These are phyloP conservation scores for Automeris io DNA, from an alignment of 2,888 invertebrate genomes.

Conservation along the genomic window DNA sequence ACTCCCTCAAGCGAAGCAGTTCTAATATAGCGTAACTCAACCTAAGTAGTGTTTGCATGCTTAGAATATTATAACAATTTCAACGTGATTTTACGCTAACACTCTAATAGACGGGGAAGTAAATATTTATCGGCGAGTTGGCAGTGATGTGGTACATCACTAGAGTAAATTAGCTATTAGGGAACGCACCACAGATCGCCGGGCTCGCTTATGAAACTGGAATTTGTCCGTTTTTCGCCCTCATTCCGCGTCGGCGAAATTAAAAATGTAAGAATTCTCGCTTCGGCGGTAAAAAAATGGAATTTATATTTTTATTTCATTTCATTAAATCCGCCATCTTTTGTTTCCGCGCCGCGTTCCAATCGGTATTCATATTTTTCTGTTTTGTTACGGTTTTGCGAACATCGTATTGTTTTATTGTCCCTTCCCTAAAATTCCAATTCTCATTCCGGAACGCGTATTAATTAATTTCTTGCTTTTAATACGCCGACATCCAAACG, in stretches of 20 bases:
- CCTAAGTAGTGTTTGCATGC: no score
- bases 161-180: not conserved
- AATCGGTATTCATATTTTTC: slow-evolving; percentile 77
- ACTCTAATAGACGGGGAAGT: no score
- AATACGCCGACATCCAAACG: no score
- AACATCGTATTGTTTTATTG: slow-evolving; percentile 70
- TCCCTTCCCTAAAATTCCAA: slow-evolving; percentile 60
- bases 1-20: no score
- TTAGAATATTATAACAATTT: no score
- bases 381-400: slow-evolving; percentile 72
- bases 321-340: slow-evolving; percentile 76
- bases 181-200: not conserved
- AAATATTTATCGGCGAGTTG: no score
- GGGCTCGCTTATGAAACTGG: slow-evolving; percentile 52
- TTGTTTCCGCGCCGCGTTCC: slow-evolving; percentile 66
- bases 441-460: slow-evolving; percentile 56
- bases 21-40: no score
- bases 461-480: slow-evolving; percentile 76
- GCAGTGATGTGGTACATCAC: no score
- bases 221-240: slow-evolving; percentile 65
- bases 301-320: slow-evolving; percentile 76
- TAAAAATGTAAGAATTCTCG: slow-evolving; percentile 77
- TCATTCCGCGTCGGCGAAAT: slow-evolving; percentile 66
- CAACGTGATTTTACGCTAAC: no score
- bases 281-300: slow-evolving; percentile 52